These are phyloP conservation scores for Gadus macrocephalus DNA, from an alignment of 2,113 vertebrate genomes.

Conservation along the genomic window DNA sequence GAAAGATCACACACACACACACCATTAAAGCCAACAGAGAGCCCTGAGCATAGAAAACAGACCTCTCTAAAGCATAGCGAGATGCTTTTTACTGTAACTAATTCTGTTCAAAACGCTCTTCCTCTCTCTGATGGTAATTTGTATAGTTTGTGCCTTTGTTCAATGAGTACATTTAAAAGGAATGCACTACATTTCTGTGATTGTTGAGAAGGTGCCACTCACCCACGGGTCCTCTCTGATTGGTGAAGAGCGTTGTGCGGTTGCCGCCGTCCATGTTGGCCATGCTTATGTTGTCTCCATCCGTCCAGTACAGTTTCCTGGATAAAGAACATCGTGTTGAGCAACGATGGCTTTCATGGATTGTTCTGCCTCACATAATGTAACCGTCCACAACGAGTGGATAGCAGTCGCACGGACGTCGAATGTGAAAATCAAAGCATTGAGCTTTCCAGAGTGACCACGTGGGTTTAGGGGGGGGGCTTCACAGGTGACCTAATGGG, in stretches of 20 bases:
- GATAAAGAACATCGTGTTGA: neutral
- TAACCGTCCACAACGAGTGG: no score
- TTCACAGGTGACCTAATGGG: neutral
- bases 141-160: neutral
- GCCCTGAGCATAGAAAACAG: neutral
- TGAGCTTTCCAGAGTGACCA: no score
- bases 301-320: conserved; percentile 95
- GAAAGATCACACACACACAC: neutral
- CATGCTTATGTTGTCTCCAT: conserved; percentile 91
- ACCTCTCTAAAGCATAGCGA: no score
- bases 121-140: neutral
- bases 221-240: conserved; percentile 92
- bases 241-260: conserved; percentile 79
- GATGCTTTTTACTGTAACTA: neutral
- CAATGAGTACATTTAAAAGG: neutral
- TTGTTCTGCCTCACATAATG: no score
- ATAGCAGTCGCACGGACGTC: neutral
- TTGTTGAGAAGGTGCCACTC: conserved; percentile 33
- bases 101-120: neutral
- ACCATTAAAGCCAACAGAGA: no score
- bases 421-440: no score
- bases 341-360: no score
- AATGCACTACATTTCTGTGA: no score
- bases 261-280: conserved; percentile 93
- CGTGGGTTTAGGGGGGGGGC: neutral